These are phyloP conservation scores for Temnopleurus reevesii DNA, from an alignment of 53 echinoderm and acorn worm genomes.

Conservation along the genomic window DNA sequence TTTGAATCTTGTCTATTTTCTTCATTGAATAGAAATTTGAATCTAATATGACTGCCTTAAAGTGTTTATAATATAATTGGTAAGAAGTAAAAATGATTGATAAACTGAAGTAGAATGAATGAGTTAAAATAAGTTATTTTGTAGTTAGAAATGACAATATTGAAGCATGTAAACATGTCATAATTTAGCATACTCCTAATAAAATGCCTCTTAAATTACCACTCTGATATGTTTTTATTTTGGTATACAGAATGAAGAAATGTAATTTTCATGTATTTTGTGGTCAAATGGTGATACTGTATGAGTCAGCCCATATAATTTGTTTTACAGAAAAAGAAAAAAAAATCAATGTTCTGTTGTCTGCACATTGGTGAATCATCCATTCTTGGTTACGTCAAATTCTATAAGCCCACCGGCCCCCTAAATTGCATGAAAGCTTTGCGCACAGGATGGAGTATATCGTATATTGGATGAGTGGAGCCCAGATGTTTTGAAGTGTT, in stretches of 20 bases:
- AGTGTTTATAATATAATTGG: no score
- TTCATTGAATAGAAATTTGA: no score
- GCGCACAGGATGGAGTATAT: no score
- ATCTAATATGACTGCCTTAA: no score
- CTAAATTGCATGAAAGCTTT: not conserved
- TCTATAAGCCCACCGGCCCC: not conserved
- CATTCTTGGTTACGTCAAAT: not conserved
- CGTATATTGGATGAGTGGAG: not conserved
- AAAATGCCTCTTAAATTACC: no score
- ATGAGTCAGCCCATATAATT: not conserved
- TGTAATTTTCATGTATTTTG: not conserved
- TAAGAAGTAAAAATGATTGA: no score
- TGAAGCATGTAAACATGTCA: no score
- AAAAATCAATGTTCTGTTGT: not conserved
- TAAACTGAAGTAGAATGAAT: no score
- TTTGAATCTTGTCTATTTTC: no score
- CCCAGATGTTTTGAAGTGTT: constrained; percentile 49
- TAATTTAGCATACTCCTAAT: no score
- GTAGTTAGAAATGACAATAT: no score
- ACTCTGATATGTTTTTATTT: not conserved
- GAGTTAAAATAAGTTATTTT: no score
- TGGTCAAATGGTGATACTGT: not conserved
- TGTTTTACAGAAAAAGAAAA: not conserved
- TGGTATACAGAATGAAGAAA: not conserved
- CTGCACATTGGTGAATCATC: not conserved